Conservation (phyloP, 1,140 invertebrate genomes). For the Coptotermes formosanus region DNA sequence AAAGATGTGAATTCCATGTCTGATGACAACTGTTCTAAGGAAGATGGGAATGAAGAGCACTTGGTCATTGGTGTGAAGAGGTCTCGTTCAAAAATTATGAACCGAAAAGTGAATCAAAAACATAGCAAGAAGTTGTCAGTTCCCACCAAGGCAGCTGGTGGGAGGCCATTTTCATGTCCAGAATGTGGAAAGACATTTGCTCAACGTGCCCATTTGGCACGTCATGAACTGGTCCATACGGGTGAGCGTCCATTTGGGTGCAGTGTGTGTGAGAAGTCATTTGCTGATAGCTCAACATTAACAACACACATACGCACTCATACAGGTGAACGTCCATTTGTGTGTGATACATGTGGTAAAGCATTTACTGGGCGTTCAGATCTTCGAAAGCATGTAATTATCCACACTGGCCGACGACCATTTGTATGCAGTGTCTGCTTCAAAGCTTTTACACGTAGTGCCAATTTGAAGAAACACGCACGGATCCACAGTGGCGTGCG, state of each 20-base stretch:
- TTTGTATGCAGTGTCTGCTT: constrained; percentile 35
- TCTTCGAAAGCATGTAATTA: constrained; percentile 54
- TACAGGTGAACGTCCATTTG: constrained; percentile 60
- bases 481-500: constrained; percentile 37
- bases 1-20: background rate
- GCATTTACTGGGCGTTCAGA: constrained; percentile 64
- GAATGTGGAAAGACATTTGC: constrained; percentile 60
- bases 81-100: background rate
- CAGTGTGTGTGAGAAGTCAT: constrained; percentile 64
- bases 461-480: constrained; percentile 36
- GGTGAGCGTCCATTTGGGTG: constrained; percentile 63
- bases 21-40: background rate
- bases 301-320: constrained; percentile 80
- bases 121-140: background rate
- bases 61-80: background rate
- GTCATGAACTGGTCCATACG: constrained; percentile 54
- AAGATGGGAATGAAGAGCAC: background rate
- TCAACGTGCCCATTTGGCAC: constrained; percentile 56
- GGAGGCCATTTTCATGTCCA: constrained; percentile 61
- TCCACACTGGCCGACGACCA: constrained; percentile 34
- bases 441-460: constrained; percentile 35
- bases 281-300: constrained; percentile 75
- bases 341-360: constrained; percentile 63
- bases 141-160: constrained; percentile 32
- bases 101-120: background rate